Conservation (phyloP, 2,797 vertebrate species). For the Sardinella longiceps region DNA sequence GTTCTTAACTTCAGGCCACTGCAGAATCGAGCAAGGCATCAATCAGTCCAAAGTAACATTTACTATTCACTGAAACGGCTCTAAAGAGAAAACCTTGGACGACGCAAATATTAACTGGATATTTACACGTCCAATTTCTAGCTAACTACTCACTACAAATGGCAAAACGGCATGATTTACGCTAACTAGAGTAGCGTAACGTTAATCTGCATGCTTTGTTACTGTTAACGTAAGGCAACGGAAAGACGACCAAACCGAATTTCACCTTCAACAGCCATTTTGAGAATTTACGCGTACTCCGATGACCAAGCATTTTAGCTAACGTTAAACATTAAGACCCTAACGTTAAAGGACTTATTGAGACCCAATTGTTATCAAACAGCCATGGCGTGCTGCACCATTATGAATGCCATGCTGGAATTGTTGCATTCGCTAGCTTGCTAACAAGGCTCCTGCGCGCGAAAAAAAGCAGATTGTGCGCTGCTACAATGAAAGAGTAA, state of each 20-base stretch:
- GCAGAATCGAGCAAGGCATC: not conserved
- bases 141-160: not conserved
- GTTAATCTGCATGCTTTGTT: not conserved
- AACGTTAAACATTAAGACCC: not conserved
- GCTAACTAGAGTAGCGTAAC: not conserved
- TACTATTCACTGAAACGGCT: not conserved
- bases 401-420: not conserved
- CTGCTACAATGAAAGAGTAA: not conserved
- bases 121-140: not conserved
- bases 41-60: not conserved
- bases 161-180: not conserved
- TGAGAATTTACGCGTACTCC: not conserved
- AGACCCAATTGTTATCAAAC: not conserved
- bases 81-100: not conserved
- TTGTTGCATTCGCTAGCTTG: not conserved
- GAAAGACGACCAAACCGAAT: no score
- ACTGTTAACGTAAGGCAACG: not conserved
- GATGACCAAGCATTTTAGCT: not conserved
- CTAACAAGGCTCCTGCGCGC: constrained; percentile 1
- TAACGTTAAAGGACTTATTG: not conserved
- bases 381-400: not conserved
- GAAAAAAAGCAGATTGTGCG: not conserved
- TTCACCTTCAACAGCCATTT: not conserved
- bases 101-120: not conserved
- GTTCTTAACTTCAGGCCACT: not conserved